A percentile compares a stretch with the other conserved stretches of the same genome.
Conservation (phyloP, 2,113 vertebrate genomes). For the Atrichornis clamosus region DNA sequence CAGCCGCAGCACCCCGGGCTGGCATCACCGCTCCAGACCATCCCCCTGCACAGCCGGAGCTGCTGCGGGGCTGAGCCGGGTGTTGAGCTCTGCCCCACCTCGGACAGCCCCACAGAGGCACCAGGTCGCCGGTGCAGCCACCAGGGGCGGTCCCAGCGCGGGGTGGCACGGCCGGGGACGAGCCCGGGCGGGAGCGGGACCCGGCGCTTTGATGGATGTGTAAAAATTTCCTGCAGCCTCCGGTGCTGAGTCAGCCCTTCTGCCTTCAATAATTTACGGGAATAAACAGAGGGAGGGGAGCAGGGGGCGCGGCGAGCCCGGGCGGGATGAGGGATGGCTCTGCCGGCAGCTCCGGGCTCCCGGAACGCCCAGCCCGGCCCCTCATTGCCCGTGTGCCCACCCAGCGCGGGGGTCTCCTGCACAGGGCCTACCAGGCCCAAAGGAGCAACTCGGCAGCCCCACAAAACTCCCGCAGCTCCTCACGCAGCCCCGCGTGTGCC, state of each 20-base stretch:
- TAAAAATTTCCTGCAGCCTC: neutral
- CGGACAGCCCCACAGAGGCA: neutral
- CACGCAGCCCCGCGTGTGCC: neutral
- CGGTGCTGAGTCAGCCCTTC: conserved; percentile 15
- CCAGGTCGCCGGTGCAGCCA: rapidly evolving
- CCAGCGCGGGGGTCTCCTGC: rapidly evolving
- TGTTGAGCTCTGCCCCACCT: rapidly evolving
- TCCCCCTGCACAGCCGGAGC: neutral
- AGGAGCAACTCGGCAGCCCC: neutral
- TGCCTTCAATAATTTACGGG: neutral
- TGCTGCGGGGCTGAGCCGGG: rapidly evolving
- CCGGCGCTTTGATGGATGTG: neutral
- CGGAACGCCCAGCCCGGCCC: neutral
- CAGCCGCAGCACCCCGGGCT: neutral
- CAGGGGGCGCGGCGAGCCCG: neutral
- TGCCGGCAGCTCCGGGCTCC: neutral
- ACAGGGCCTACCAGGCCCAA: neutral
- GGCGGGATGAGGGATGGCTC: neutral
- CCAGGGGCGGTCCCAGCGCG: rapidly evolving
- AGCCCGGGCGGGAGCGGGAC: neutral
- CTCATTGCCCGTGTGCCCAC: rapidly evolving
- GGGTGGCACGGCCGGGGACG: neutral
- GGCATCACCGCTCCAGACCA: rapidly evolving
- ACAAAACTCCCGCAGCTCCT: neutral
- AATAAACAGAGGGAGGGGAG: neutral